phyloP scores from a whole-genome alignment of 2,888 invertebrate genomes.

The Lasioglossum morio region DNA sequence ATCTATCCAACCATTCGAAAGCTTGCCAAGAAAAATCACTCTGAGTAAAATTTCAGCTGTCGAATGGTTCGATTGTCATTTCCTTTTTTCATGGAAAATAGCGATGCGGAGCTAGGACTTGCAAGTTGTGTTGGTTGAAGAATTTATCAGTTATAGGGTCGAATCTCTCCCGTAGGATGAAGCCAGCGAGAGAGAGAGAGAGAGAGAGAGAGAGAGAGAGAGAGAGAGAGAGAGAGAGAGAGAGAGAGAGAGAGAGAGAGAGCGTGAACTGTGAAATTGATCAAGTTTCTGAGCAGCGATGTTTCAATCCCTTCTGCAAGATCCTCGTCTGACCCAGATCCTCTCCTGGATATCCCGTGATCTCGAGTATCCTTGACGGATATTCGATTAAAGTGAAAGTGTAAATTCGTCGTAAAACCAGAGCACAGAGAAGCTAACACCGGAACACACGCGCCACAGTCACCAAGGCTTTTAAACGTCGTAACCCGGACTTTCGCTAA shows the following conservation, averaged over 20 bases:
- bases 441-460: not conserved
- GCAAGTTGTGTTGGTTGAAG: not conserved
- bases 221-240: not conserved
- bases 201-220: not conserved
- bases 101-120: not conserved
- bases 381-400: slow-evolving; percentile 21
- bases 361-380: not conserved
- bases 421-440: not conserved
- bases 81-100: not conserved
- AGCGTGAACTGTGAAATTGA: slow-evolving; percentile 16
- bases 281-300: not conserved
- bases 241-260: not conserved
- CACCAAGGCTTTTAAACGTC: not conserved
- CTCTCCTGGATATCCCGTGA: not conserved
- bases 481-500: slow-evolving; percentile 13
- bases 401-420: not conserved
- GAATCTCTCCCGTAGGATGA: not conserved
- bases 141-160: not conserved
- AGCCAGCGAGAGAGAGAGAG: not conserved
- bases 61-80: no score
- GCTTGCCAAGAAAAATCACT: no score
- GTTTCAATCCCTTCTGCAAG: slow-evolving; percentile 2
- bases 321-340: slow-evolving; percentile 5
- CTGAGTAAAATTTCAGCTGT: no score
- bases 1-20: no score